Evolutionary conservation across 2,113 vertebrate species (phyloP).

Genomic region (Serinus canaria): DNA sequence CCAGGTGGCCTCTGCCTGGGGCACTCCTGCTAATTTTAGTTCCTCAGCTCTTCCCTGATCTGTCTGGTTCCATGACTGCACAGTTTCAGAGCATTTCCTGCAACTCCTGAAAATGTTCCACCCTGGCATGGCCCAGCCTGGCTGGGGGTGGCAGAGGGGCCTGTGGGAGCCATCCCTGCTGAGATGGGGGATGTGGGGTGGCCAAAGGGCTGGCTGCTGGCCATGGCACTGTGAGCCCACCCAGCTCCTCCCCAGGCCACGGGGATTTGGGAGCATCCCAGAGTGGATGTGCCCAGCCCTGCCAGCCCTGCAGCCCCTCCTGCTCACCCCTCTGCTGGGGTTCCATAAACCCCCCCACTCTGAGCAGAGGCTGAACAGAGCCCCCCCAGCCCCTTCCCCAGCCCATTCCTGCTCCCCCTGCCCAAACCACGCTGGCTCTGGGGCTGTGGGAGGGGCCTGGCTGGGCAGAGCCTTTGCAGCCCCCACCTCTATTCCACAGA

Average conservation of each 20-base stretch:
- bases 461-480: background rate
- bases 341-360: too few relatives aligned
- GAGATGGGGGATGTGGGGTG: background rate
- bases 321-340: background rate
- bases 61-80: background rate
- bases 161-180: background rate
- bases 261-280: background rate
- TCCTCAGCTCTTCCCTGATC: background rate
- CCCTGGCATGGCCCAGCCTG: background rate
- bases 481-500: background rate
- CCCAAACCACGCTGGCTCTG: rapidly evolving
- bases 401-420: background rate
- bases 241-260: rapidly evolving
- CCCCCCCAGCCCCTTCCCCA: background rate
- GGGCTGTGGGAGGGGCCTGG: background rate
- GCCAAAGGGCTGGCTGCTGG: rapidly evolving
- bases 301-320: background rate
- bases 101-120: rapidly evolving
- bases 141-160: rapidly evolving
- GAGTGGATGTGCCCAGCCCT: rapidly evolving
- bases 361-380: background rate
- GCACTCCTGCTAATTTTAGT: conserved; percentile 64
- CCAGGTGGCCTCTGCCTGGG: conserved; percentile 39
- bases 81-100: background rate
- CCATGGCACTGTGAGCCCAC: rapidly evolving